Base-by-base conservation (phyloP, 2,888 invertebrate genomes). In the Acleris cristana region DNA sequence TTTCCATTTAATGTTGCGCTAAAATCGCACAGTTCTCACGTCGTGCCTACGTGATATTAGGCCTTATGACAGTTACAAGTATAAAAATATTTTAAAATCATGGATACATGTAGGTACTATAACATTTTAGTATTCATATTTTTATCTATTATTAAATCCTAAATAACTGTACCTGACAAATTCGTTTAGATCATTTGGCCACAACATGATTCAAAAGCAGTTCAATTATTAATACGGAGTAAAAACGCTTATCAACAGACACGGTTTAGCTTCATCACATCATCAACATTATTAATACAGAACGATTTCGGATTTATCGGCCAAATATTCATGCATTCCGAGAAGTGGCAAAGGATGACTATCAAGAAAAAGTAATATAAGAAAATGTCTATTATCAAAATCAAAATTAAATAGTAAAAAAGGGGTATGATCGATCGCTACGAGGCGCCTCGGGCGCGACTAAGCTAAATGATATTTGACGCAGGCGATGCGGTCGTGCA, bases 381-480 rank as follows among this genome's bases (percentile, higher is more conserved):
- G 40, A 40, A 40, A 40, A 14, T 14, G 3, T 14, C 40, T 14
- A 40, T 14, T 40, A 40, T 40, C 40, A 40, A 40, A 40, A 40
- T 40, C 14, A 40, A 40, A 10, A 34, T 34, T 34, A 10, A 10
- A 34, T 34, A 40, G 10, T 40, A 40, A 40, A 40, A 40, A 40
- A 40, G 40, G 40, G 40, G 40, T 40, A 40, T 40, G 14, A 14
- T 12, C 40, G 40, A 4, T 40, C 14, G 40, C 40, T 40, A 14
- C 34, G 34, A 34, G 14, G 40, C 40, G 40, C 40, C 14, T 40
- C 40, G 34, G 52, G 21, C 45, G 23, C 23, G 10, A 57, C 49
- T 64, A 64, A 21, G 59, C 52, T 45, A 64, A 60, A 16, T 65
- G 64, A 30, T 70, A 69, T 23, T 66, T 65, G 49, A 69, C 58